Evolutionary conservation across 2,888 invertebrate species (phyloP).

Genomic region (Dromius quadrimaculatus): DNA sequence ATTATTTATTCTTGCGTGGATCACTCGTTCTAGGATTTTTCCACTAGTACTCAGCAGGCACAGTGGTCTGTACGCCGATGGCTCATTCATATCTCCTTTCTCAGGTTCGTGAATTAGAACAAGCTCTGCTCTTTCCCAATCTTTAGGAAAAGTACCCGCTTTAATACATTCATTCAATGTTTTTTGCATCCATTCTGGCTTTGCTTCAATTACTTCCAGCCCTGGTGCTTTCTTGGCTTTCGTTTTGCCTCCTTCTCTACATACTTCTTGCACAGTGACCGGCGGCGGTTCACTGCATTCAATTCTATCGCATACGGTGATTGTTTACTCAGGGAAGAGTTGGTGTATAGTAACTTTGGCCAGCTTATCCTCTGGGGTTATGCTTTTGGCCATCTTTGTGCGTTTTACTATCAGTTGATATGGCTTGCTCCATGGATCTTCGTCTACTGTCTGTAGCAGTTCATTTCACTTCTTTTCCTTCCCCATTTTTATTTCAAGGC

Average conservation of each 20-base stretch:
- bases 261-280: neutral
- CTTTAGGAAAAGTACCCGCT: neutral
- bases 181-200: neutral
- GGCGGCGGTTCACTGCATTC: neutral
- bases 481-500: too few species aligned
- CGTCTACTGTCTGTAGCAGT: neutral
- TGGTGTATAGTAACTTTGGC: too few species aligned
- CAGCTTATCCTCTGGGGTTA: neutral
- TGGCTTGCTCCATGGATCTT: neutral
- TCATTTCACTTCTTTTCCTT: neutral
- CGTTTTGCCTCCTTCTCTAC: neutral
- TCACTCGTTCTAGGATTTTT: neutral
- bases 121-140: neutral
- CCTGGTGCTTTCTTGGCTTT: neutral
- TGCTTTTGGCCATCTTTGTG: neutral
- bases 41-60: neutral
- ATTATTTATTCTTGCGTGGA: neutral
- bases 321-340: too few species aligned
- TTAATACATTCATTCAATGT: neutral
- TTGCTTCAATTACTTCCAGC: neutral
- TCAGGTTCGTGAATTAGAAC: neutral
- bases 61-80: neutral
- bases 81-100: neutral
- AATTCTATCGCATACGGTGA: too few species aligned
- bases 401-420: neutral